Conservation (phyloP, 1,140 invertebrate species). For the Nephila pilipes region DNA sequence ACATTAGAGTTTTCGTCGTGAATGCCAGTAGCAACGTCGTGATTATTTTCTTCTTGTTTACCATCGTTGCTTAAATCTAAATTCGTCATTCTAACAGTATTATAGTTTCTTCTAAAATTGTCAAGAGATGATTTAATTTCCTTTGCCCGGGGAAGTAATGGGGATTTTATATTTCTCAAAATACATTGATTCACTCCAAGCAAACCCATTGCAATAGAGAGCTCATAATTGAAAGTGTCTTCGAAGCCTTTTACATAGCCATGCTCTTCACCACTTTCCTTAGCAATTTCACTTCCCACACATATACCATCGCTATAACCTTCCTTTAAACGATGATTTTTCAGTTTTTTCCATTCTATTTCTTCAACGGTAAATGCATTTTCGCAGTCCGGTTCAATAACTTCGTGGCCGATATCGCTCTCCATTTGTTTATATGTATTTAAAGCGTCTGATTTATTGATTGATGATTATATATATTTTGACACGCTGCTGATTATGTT, state of each 20-base stretch:
- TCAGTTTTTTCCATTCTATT: slow-evolving; percentile 52
- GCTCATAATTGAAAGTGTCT: background rate
- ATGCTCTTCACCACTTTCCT: slow-evolving; percentile 36
- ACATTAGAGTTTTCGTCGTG: background rate
- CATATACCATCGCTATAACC: slow-evolving; percentile 47
- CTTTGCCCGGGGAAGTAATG: background rate
- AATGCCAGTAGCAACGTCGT: background rate
- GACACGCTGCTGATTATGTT: too few relatives aligned
- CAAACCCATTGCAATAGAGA: slow-evolving; percentile 47
- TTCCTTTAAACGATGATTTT: slow-evolving; percentile 42
- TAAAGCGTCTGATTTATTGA: background rate
- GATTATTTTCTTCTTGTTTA: background rate
- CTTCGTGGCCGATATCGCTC: background rate
- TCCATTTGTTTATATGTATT: background rate
- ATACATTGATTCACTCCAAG: slow-evolving; percentile 23
- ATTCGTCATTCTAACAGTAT: background rate
- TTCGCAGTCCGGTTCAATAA: background rate
- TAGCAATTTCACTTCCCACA: slow-evolving; percentile 24
- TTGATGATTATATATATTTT: too few relatives aligned
- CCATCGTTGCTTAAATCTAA: background rate
- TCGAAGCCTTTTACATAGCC: slow-evolving; percentile 50
- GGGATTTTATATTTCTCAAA: background rate
- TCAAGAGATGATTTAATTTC: slow-evolving; percentile 9
- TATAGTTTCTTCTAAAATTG: slow-evolving; percentile 34
- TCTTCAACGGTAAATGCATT: slow-evolving; percentile 23